Percentiles rank a stretch among this genome's conserved stretches.
phyloP scores from a whole-genome alignment of 2,888 invertebrate genomes.

The Leucania comma region DNA sequence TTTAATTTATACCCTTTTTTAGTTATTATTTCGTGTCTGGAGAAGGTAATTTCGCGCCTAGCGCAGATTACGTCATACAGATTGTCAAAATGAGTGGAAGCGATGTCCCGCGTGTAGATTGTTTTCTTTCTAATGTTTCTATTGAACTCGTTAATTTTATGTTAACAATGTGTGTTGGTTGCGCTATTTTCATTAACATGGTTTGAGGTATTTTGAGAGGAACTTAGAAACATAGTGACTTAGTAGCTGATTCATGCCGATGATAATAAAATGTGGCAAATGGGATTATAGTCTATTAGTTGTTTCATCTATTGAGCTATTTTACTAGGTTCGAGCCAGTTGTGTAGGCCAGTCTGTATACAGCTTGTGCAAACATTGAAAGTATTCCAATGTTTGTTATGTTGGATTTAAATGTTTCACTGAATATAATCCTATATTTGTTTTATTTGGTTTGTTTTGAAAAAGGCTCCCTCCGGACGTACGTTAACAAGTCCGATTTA shows the following conservation, averaged over 20 bases:
- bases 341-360: slow-evolving; percentile 74
- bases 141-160: slow-evolving; percentile 69
- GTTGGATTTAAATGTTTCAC: slow-evolving; percentile 89
- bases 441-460: slow-evolving; percentile 88
- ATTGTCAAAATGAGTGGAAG: slow-evolving; percentile 54
- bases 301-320: slow-evolving; percentile 74
- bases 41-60: slow-evolving; percentile 56
- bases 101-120: slow-evolving; percentile 65
- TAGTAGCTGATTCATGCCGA: slow-evolving; percentile 80
- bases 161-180: slow-evolving; percentile 85
- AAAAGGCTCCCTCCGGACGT: slow-evolving; percentile 63
- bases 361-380: slow-evolving; percentile 81
- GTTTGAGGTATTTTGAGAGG: slow-evolving; percentile 84
- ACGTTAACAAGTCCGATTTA: slow-evolving; percentile 8
- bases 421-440: slow-evolving; percentile 91
- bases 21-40: slow-evolving; percentile 58
- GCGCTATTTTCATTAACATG: slow-evolving; percentile 85
- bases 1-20: slow-evolving; percentile 78
- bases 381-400: slow-evolving; percentile 81
- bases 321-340: slow-evolving; percentile 68
- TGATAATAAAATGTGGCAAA: slow-evolving; percentile 79
- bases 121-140: slow-evolving; percentile 62
- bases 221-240: slow-evolving; percentile 84
- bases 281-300: slow-evolving; percentile 86
- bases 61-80: slow-evolving; percentile 38